A percentile compares a stretch with the other conserved stretches of the same genome.
Evolutionary conservation across 2,888 invertebrate genomes (phyloP).

Genomic region (Allygus modestus): DNA sequence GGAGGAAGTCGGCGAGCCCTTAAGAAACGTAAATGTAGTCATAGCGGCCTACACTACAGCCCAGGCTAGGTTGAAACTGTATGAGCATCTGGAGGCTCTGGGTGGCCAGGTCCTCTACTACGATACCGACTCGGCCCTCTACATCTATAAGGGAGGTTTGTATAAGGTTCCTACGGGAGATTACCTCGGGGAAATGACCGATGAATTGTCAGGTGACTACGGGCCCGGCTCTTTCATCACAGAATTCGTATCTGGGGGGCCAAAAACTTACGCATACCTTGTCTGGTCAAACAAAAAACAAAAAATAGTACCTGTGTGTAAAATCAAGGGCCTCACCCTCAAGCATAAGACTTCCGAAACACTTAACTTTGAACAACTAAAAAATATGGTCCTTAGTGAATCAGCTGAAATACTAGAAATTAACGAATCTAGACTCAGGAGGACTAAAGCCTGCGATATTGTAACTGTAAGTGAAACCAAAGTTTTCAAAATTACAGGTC

Average conservation of each 20-base stretch:
- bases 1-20: too few species aligned
- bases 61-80: constrained; percentile 53
- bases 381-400: not conserved
- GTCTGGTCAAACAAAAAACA: too few species aligned
- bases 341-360: constrained; percentile 30
- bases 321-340: not conserved
- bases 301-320: too few species aligned
- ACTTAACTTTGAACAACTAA: constrained; percentile 29
- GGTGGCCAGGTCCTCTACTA: too few species aligned
- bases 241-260: too few species aligned
- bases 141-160: too few species aligned
- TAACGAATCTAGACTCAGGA: constrained; percentile 23
- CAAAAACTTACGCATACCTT: too few species aligned
- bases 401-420: not conserved
- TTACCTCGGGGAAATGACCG: too few species aligned
- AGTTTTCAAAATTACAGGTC: not conserved
- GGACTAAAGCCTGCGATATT: constrained; percentile 42
- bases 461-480: constrained; percentile 49
- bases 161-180: too few species aligned
- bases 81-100: constrained; percentile 34
- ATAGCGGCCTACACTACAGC: constrained; percentile 54
- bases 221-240: too few species aligned
- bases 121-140: too few species aligned
- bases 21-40: constrained; percentile 27
- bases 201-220: too few species aligned